phyloP scores from a whole-genome alignment of 2,888 invertebrate species.

The Macaria notata region DNA sequence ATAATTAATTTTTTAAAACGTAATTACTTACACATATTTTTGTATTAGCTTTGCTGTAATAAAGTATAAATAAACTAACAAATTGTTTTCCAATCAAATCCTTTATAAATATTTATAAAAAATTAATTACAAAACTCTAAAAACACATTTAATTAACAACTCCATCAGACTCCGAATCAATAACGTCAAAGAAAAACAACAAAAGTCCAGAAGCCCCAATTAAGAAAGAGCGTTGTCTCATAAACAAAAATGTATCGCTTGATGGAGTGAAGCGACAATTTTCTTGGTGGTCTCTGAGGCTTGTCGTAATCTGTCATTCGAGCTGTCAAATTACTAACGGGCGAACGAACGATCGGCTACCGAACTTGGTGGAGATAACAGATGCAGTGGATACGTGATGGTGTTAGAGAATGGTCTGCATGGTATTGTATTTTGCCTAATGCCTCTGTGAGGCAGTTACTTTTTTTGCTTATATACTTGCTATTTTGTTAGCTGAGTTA shows the following conservation, averaged over 20 bases:
- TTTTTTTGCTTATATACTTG: neutral
- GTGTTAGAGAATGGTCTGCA: conserved; percentile 25
- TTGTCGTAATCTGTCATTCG: conserved; percentile 80
- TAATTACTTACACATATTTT: too few relatives aligned
- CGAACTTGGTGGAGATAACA: conserved; percentile 79
- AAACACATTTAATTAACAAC: conserved; percentile 3
- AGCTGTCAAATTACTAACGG: conserved; percentile 83
- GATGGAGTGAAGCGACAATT: conserved; percentile 66
- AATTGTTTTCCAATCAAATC: too few relatives aligned
- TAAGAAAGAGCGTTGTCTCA: conserved; percentile 63
- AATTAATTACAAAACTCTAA: neutral
- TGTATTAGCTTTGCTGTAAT: too few relatives aligned
- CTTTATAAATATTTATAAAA: too few relatives aligned
- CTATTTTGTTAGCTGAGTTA: too few relatives aligned
- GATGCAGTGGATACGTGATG: conserved; percentile 60
- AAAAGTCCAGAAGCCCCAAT: conserved; percentile 63
- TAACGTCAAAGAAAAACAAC: conserved; percentile 27
- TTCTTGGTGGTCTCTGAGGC: conserved; percentile 71
- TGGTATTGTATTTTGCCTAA: conserved; percentile 27
- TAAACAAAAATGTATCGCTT: conserved; percentile 66
- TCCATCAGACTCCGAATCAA: conserved; percentile 14
- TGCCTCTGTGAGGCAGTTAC: conserved; percentile 27
- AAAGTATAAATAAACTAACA: too few relatives aligned
- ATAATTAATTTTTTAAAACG: too few relatives aligned
- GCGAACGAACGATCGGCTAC: conserved; percentile 79